phyloP scores from a whole-genome alignment of 2,113 vertebrate genomes.

The Crotalus helleri region DNA sequence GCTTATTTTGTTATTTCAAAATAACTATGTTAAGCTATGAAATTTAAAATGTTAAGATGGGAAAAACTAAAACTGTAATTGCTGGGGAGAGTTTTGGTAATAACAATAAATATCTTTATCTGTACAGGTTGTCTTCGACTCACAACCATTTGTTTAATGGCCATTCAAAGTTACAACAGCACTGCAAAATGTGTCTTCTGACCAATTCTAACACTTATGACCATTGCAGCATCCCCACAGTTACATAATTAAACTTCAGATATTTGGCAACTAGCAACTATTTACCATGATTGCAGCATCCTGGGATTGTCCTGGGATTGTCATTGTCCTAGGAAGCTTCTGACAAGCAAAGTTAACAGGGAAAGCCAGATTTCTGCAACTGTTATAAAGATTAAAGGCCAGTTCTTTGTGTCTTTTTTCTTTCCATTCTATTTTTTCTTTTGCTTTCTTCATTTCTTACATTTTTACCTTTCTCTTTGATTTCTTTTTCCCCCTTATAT shows the following conservation, averaged over 20 bases:
- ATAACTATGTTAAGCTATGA: neutral
- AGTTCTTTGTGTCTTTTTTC: neutral
- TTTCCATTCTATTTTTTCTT: neutral
- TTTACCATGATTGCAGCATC: neutral
- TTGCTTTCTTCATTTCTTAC: neutral
- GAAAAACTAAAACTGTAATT: neutral
- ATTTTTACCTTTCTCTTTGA: neutral
- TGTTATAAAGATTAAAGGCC: neutral
- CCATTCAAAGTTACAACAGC: neutral
- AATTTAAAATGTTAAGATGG: neutral
- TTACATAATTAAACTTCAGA: no score
- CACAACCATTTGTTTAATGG: neutral
- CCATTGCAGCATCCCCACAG: neutral
- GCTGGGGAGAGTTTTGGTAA: neutral
- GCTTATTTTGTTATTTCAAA: neutral
- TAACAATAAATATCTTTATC: neutral
- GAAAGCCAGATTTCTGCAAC: neutral
- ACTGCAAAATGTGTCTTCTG: neutral
- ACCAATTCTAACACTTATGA: neutral
- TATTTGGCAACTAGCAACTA: neutral
- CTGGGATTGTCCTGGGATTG: neutral
- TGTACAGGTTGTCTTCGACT: no score
- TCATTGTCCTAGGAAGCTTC: neutral
- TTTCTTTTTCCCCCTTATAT: neutral
- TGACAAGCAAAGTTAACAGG: neutral